A percentile compares a stretch with the other conserved stretches of the same genome.
phyloP scores from a whole-genome alignment of 2,888 invertebrate species.

The Pedicia rivosa region DNA sequence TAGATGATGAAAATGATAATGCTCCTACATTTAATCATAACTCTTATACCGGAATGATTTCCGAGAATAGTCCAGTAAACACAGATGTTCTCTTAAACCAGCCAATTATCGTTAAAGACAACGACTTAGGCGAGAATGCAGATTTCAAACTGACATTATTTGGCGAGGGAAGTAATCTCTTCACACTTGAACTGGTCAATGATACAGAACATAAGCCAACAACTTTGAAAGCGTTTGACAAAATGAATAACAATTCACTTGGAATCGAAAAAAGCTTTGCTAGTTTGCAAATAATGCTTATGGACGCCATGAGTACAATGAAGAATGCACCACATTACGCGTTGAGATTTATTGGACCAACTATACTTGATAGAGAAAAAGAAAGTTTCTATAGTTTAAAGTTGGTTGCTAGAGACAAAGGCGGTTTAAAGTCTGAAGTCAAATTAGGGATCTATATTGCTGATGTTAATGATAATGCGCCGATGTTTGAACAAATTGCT shows the following conservation, averaged over 20 bases:
- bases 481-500: constrained; percentile 51
- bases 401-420: constrained; percentile 59
- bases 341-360: constrained; percentile 23
- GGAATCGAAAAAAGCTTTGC: constrained; percentile 26
- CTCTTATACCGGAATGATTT: constrained; percentile 58
- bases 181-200: constrained; percentile 40
- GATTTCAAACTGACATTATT: constrained; percentile 50
- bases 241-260: constrained; percentile 9
- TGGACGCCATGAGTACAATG: constrained; percentile 22
- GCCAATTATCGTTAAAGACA: constrained; percentile 53
- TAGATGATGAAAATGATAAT: constrained; percentile 79
- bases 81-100: constrained; percentile 53
- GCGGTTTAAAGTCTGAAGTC: constrained; percentile 58
- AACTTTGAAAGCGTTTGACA: constrained; percentile 1
- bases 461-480: constrained; percentile 72
- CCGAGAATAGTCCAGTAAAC: constrained; percentile 57
- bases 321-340: constrained; percentile 23
- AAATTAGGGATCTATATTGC: constrained; percentile 50
- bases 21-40: constrained; percentile 59
- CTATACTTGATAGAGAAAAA: constrained; percentile 56
- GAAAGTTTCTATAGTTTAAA: constrained; percentile 48
- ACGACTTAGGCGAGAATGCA: constrained; percentile 51
- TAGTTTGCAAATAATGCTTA: constrained; percentile 25
- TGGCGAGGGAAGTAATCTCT: constrained; percentile 61
- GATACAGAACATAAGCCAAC: constrained; percentile 27